phyloP scores from a whole-genome alignment of 2,113 vertebrate genomes.

The sheep (Ovis aries) region DNA sequence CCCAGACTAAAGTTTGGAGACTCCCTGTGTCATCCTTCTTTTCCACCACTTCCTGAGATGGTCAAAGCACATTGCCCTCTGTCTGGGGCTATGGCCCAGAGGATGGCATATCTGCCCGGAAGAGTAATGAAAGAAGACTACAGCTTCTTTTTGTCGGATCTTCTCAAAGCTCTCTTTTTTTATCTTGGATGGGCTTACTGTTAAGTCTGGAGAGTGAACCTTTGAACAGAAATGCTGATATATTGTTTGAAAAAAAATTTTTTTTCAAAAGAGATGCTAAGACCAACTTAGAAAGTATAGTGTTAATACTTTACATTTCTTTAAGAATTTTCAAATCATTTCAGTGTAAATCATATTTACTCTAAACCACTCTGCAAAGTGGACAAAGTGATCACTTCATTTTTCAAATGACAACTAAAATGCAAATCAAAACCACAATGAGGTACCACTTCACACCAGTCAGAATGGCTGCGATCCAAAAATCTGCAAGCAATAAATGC shows the following conservation, averaged over 20 bases:
- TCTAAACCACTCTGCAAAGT: not conserved
- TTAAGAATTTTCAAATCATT: not conserved
- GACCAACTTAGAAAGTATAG: not conserved
- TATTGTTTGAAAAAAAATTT: not conserved
- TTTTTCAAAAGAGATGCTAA: not conserved
- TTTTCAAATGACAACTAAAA: not conserved
- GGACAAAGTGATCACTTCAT: not conserved
- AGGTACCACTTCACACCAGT: too few species aligned
- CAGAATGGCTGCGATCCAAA: too few species aligned
- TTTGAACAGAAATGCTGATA: not conserved
- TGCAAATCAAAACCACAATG: too few species aligned
- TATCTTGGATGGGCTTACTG: not conserved
- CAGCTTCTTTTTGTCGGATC: not conserved
- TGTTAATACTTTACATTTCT: not conserved
- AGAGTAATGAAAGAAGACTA: not conserved
- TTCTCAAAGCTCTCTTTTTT: not conserved
- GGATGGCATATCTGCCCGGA: not conserved
- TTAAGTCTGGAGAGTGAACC: not conserved
- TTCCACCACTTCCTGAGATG: not conserved
- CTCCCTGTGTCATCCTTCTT: not conserved
- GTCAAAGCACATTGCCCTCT: not conserved
- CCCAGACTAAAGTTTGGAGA: not conserved
- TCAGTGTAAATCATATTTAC: not conserved
- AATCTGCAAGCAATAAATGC: too few species aligned
- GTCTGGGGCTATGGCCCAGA: too few species aligned